Evolutionary conservation across 2,888 invertebrate species (phyloP), one percentile per base, ranked within the genome.

Genomic region (Baccha elongata): DNA sequence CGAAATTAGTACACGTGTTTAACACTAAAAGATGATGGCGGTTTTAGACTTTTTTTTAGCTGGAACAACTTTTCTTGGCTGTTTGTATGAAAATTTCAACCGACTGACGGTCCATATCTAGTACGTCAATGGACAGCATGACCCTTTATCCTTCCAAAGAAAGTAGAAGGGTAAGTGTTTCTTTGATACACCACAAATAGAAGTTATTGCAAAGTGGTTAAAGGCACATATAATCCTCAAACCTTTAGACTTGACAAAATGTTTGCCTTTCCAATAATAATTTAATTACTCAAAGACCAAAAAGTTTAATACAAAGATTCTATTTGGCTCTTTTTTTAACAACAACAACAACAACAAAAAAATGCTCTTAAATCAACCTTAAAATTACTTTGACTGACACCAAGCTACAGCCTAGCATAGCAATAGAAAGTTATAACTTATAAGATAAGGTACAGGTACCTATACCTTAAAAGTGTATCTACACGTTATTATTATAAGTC

Each of bases 291-390:
- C 3, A 4, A 13, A 40, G 13, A 40, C 13, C 37, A 40, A 40
- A 40, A 40, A 13, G 37, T 40, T n/a, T n/a, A 40, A 40, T 40
- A 40, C 6, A 10, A 11, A 35, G 35, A 35, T 8, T 13, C 37
- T 13, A 13, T 13, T 7, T 40, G n/a, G 4, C 37, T 35, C n/a
- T 10, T 8, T 11, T n/a, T n/a, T n/a, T n/a, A 13, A 13, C 13
- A n/a, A n/a, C 3, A 13, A 3, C 2, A 40, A 13, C 7, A 23
- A 48, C n/a, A 48, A 26, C 6, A 23, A 48, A 21, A 13, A 40
- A 37, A 58, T 58, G 37, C 8, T 40, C 58, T 58, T 58, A 58
- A 58, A 40, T 58, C 40, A 40, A 58, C 58, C 58, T 40, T 42
- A 26, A 58, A 40, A 58, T 40, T 11, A 40, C 40, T 5, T 58